Percentiles rank a stretch among this genome's conserved stretches.
phyloP scores from a whole-genome alignment of 2,797 vertebrate species.

The Acanthis flammea region DNA sequence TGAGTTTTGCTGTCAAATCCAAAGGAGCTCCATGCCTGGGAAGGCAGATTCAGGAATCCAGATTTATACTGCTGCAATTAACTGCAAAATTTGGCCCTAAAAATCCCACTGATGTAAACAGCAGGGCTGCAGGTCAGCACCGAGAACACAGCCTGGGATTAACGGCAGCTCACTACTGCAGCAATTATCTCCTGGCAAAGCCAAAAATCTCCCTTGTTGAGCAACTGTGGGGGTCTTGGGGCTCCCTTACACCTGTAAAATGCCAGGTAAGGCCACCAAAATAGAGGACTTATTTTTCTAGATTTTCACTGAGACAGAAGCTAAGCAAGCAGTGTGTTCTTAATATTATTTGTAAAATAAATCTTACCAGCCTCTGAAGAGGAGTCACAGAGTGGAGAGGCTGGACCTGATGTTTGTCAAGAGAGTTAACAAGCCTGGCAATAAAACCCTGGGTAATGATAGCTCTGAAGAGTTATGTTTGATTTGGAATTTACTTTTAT shows the following conservation, averaged over 20 bases:
- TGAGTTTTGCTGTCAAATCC: background rate
- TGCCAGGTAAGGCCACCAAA: conserved; percentile 22
- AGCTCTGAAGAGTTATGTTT: conserved; percentile 28
- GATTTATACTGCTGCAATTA: conserved; percentile 3
- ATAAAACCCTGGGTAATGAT: conserved; percentile 16
- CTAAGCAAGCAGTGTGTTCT: background rate
- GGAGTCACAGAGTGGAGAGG: conserved; percentile 9
- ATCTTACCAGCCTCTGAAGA: background rate
- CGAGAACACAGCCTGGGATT: conserved; percentile 32
- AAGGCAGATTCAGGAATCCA: background rate
- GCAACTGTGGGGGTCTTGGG: background rate
- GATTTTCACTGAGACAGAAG: background rate
- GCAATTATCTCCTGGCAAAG: conserved; percentile 50
- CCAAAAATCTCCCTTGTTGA: background rate
- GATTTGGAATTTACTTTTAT: conserved; percentile 57
- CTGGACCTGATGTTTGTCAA: conserved; percentile 35
- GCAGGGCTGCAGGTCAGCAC: conserved; percentile 47
- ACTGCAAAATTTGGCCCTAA: conserved; percentile 47
- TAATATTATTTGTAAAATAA: background rate
- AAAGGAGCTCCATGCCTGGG: background rate
- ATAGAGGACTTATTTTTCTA: background rate
- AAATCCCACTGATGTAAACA: conserved; percentile 50
- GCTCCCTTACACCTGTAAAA: conserved; percentile 10
- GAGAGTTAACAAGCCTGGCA: conserved; percentile 22
- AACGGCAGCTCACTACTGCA: conserved; percentile 21